Conservation (phyloP, 1,140 invertebrate genomes). For the Cataglyphis hispanica region DNA sequence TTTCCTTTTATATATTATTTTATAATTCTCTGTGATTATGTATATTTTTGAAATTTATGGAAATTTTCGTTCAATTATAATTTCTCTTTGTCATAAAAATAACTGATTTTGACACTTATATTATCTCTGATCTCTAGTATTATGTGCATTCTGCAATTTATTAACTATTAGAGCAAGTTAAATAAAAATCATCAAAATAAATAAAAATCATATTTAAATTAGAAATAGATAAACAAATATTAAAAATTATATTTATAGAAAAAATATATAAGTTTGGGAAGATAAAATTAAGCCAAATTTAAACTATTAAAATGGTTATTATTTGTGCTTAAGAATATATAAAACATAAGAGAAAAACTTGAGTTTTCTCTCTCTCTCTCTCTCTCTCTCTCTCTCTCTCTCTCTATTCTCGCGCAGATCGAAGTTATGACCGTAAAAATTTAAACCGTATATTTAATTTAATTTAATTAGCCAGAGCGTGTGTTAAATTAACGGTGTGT, state of each 20-base stretch:
- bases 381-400: neutral
- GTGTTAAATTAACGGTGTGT: slow-evolving; percentile 34
- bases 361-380: neutral
- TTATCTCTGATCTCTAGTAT: neutral
- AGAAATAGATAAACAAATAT: neutral
- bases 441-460: neutral
- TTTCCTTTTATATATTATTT: neutral
- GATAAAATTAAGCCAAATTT: neutral
- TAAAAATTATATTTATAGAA: neutral
- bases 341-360: neutral
- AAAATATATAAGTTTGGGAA: neutral
- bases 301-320: neutral
- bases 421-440: neutral
- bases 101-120: neutral
- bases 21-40: neutral
- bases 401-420: neutral
- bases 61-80: neutral
- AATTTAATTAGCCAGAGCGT: slow-evolving; percentile 24
- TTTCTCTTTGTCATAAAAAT: neutral
- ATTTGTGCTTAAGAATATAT: too few species aligned
- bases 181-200: neutral
- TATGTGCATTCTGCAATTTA: neutral
- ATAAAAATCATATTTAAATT: neutral
- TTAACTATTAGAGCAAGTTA: neutral
- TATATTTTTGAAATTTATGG: too few species aligned